A percentile compares a stretch with the other conserved stretches of the same genome.
Evolutionary conservation across 2,797 vertebrate species (phyloP).

Genomic region (Coregonus suidteri): DNA sequence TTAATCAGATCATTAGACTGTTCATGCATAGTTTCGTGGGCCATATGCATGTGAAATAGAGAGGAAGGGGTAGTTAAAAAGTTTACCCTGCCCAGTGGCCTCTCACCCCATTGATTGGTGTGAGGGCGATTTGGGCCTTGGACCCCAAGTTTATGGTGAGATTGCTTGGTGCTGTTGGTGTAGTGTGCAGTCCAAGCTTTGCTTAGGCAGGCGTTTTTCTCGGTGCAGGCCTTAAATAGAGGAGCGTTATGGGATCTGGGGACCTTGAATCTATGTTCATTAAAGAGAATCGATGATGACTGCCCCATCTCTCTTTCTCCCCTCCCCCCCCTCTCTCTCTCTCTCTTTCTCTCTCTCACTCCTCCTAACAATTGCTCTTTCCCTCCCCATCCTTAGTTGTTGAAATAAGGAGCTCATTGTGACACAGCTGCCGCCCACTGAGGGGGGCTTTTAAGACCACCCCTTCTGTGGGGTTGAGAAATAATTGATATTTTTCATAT

Average conservation of each 20-base stretch:
- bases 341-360: neutral
- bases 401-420: neutral
- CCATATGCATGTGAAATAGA: neutral
- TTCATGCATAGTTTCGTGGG: neutral
- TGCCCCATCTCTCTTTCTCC: constrained; percentile 2
- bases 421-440: neutral
- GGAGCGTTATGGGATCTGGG: constrained; percentile 13
- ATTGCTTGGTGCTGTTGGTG: no score
- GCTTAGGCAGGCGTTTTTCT: constrained; percentile 13
- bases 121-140: neutral
- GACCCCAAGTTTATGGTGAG: no score
- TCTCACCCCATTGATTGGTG: neutral
- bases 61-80: neutral
- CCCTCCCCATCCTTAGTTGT: neutral
- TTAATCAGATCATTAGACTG: neutral
- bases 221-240: constrained; percentile 11
- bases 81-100: neutral
- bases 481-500: neutral
- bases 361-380: constrained; percentile 1
- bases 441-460: neutral
- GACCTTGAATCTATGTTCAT: constrained; percentile 16
- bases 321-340: neutral
- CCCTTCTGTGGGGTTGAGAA: neutral
- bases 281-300: constrained; percentile 15
- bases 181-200: neutral